These are phyloP conservation scores for Paedocypris sp. DNA, from an alignment of 2,113 vertebrate genomes.

Conservation along the genomic window DNA sequence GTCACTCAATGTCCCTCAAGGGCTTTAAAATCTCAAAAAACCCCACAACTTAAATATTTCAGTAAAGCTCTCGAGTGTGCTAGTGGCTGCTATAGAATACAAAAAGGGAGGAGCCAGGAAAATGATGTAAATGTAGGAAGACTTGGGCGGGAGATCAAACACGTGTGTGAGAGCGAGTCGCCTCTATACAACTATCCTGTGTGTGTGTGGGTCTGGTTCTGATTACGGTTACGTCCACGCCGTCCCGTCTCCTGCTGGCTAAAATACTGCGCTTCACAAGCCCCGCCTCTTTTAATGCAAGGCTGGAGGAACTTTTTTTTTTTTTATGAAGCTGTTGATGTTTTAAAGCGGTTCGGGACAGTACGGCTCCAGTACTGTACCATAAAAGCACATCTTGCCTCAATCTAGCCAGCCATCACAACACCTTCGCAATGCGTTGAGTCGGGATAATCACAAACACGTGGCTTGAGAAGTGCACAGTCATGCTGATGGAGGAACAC, in stretches of 20 bases:
- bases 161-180: not conserved
- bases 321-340: not conserved
- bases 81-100: too few species aligned
- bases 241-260: conserved; percentile 46
- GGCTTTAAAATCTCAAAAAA: too few species aligned
- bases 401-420: not conserved
- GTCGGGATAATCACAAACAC: conserved; percentile 49
- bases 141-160: not conserved
- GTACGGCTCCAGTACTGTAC: not conserved
- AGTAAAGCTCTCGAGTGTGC: too few species aligned
- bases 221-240: conserved; percentile 36
- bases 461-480: conserved; percentile 52
- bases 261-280: not conserved
- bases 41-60: too few species aligned
- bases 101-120: not conserved
- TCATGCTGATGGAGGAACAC: conserved; percentile 47
- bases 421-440: not conserved
- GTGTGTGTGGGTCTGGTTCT: conserved; percentile 40
- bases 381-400: not conserved
- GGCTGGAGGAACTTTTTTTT: not conserved
- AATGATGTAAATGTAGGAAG: not conserved
- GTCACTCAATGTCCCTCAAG: too few species aligned
- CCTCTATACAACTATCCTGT: conserved; percentile 13
- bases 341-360: not conserved
- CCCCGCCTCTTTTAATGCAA: too few species aligned